These are phyloP conservation scores for Drosophila watanabei DNA, from an alignment of 1,140 invertebrate genomes.

Conservation along the genomic window DNA sequence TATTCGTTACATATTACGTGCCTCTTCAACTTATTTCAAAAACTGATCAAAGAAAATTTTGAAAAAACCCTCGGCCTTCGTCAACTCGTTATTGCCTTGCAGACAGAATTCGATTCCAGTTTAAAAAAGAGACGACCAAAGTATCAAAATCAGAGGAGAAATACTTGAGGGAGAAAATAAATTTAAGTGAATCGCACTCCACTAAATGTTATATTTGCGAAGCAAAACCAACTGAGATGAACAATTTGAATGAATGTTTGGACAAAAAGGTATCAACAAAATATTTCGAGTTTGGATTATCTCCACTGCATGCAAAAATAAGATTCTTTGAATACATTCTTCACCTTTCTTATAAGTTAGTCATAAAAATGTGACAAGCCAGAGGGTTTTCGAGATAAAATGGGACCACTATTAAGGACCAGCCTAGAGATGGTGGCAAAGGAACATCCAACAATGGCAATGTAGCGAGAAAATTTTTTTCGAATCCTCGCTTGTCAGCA, in stretches of 20 bases:
- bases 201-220: slow-evolving; percentile 6
- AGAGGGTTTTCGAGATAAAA: not conserved
- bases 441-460: slow-evolving; percentile 8
- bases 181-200: slow-evolving; percentile 7
- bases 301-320: slow-evolving; percentile 2
- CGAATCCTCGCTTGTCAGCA: slow-evolving; percentile 11
- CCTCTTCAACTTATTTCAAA: slow-evolving; percentile 7
- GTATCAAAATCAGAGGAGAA: too few relatives aligned
- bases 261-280: not conserved
- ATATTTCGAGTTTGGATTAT: slow-evolving; percentile 1
- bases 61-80: not conserved
- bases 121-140: too few relatives aligned
- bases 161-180: not conserved
- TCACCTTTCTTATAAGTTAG: not conserved
- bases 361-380: not conserved
- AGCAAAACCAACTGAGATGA: slow-evolving; percentile 4
- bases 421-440: slow-evolving; percentile 5
- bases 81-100: not conserved
- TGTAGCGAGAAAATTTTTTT: slow-evolving; percentile 14
- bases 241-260: slow-evolving; percentile 18
- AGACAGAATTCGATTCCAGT: not conserved
- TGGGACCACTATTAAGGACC: slow-evolving; percentile 2
- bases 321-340: slow-evolving; percentile 1
- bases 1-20: slow-evolving; percentile 11
- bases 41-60: not conserved